These are phyloP conservation scores for Pangasius macronema DNA, from an alignment of 2,797 vertebrate genomes.

Conservation along the genomic window DNA sequence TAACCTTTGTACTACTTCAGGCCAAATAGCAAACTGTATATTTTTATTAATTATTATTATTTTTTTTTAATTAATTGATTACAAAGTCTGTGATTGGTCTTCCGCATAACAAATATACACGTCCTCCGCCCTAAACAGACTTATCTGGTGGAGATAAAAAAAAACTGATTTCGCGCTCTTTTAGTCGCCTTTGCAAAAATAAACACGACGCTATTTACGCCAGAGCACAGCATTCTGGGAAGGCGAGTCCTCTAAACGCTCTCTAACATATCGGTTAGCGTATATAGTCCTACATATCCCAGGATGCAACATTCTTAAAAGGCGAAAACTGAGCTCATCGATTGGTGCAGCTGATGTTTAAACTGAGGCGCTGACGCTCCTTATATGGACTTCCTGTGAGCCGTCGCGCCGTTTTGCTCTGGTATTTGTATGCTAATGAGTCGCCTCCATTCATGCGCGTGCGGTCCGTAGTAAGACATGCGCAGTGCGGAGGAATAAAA, in stretches of 20 bases:
- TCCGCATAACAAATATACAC: no score
- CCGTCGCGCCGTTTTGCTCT: constrained; percentile 61
- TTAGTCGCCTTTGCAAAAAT: neutral
- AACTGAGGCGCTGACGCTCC: constrained; percentile 69
- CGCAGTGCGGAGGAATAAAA: constrained; percentile 69
- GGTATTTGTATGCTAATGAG: constrained; percentile 73
- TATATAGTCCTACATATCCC: constrained; percentile 64
- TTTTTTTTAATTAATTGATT: no score
- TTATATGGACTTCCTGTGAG: constrained; percentile 69
- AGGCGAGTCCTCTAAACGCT: constrained; percentile 2
- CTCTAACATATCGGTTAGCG: neutral
- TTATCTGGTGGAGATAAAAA: neutral
- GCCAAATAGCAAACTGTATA: no score
- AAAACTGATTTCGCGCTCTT: constrained; percentile 39
- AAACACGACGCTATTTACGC: constrained; percentile 4
- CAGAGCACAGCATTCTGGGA: constrained; percentile 16
- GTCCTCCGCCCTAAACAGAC: no score
- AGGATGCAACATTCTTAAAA: constrained; percentile 56
- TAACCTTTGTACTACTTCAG: neutral
- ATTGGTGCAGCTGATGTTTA: constrained; percentile 73
- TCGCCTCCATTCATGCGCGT: constrained; percentile 75
- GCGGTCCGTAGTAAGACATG: constrained; percentile 76
- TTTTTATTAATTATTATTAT: neutral
- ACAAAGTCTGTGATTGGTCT: no score
- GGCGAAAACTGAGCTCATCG: neutral